Conservation (phyloP, 2,113 vertebrate species). For the Pao palembangensis region DNA sequence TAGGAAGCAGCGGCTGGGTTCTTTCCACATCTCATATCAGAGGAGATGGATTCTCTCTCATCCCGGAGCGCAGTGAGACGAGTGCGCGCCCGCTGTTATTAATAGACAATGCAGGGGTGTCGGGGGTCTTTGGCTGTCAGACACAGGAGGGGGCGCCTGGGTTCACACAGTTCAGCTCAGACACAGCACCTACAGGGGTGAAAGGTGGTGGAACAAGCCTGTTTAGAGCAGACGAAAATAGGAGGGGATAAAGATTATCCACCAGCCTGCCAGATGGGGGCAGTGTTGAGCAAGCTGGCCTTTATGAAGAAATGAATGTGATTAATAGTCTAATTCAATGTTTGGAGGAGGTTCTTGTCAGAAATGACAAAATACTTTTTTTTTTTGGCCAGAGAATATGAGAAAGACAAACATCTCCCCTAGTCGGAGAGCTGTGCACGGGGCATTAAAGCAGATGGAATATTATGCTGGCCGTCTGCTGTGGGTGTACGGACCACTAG, state of each 20-base stretch:
- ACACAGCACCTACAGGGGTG: slow-evolving; percentile 20
- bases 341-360: background rate
- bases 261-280: slow-evolving; percentile 37
- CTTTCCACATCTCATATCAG: slow-evolving; percentile 41
- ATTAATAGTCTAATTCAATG: slow-evolving; percentile 3
- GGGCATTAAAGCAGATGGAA: too few species aligned
- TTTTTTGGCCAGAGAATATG: too few species aligned
- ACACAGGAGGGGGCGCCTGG: slow-evolving; percentile 10
- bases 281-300: slow-evolving; percentile 27
- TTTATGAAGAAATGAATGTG: background rate
- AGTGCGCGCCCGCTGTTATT: slow-evolving; percentile 44
- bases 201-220: slow-evolving; percentile 12
- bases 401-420: too few species aligned
- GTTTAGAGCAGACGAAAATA: slow-evolving; percentile 1
- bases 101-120: slow-evolving; percentile 51
- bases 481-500: background rate
- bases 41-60: slow-evolving; percentile 28
- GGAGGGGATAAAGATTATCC: background rate
- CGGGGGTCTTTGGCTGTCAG: slow-evolving; percentile 51
- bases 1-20: slow-evolving; percentile 17
- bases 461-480: background rate
- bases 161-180: slow-evolving; percentile 16
- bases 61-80: background rate
- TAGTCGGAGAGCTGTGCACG: too few species aligned
- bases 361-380: too few species aligned